phyloP scores from a whole-genome alignment of 1,140 invertebrate genomes.

The Calliopsis andreniformis region DNA sequence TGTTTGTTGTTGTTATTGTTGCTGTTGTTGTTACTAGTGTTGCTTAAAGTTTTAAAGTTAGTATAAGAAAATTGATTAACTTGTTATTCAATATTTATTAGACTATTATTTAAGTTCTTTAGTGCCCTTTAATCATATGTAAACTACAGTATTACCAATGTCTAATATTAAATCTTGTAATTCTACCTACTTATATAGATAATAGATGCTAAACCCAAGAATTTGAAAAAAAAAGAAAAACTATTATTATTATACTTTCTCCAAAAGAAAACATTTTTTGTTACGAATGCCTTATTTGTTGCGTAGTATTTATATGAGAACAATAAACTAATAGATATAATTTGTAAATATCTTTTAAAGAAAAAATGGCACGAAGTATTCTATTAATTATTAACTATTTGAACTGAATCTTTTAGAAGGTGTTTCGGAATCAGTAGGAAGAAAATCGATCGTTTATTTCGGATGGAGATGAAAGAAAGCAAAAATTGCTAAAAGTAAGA shows the following conservation, averaged over 20 bases:
- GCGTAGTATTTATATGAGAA: too few relatives aligned
- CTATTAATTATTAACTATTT: neutral
- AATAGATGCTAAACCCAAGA: too few relatives aligned
- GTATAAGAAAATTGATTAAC: neutral
- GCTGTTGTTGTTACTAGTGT: too few relatives aligned
- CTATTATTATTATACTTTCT: too few relatives aligned
- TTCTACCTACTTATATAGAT: too few relatives aligned
- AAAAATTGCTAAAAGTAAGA: too few relatives aligned
- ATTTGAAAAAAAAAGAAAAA: too few relatives aligned
- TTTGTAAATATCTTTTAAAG: neutral
- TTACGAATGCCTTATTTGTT: too few relatives aligned
- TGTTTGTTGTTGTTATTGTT: neutral
- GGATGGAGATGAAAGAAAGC: neutral
- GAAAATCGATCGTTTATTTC: too few relatives aligned
- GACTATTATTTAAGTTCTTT: neutral
- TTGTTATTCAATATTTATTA: slow-evolving; percentile 11
- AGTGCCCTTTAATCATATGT: neutral
- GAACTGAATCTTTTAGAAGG: neutral
- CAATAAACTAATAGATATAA: too few relatives aligned
- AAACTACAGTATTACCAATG: slow-evolving; percentile 37
- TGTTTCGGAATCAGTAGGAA: too few relatives aligned
- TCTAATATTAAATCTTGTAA: neutral
- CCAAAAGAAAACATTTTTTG: too few relatives aligned
- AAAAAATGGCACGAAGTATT: neutral
- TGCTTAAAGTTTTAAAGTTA: neutral